Evolutionary conservation across 2,797 vertebrate species (phyloP), one percentile per base, ranked within the genome.

Genomic region (Hydrocynus forskahlii): DNA sequence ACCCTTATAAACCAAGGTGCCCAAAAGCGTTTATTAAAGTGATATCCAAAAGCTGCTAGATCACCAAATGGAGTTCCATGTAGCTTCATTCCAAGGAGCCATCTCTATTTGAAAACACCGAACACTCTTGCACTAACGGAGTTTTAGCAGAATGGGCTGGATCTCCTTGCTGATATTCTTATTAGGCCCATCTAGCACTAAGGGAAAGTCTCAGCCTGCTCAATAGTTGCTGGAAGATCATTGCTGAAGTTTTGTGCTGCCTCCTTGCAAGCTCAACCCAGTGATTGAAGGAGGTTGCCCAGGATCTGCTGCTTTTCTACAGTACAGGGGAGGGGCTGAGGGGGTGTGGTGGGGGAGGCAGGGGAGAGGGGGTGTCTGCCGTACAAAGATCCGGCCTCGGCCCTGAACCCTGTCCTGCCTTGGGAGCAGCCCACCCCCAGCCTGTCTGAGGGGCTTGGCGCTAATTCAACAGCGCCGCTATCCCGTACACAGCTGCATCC

Each of bases 71-170:
- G 29, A 6, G n/a, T 35, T 63, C 59, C 13, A 29, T 4, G 23
- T 12, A 35, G 4, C 60, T 29, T 13, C 25, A 7, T 7, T 63
- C 25, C 25, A 6, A 63, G 16, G 25, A 14, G 16, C 12, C 60
- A 13, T 13, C 13, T 4, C 12, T 25, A 21, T 59, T 5, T 2
- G 9, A 64, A 38, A 38, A 25, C 14, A 62, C 40, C 79, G 1
- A 17, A 21, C 9, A 82, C 57, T 21, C 6, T 29, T 64, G 57
- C 74, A 82, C 84, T 89, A 89, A 90, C 88, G 83, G 88, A 79
- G 88, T 88, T 90, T 85, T 90, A 38, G 38, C 38, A 83, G 14
- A 45, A 43, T 13, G 12, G 19, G 60, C 19, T 25, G 67, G 23
- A 59, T n/a, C 86, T 90, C 80, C 79, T 71, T 9, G 57, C 14